Conservation (phyloP, 2,888 invertebrate genomes). For the Xestia xanthographa region DNA sequence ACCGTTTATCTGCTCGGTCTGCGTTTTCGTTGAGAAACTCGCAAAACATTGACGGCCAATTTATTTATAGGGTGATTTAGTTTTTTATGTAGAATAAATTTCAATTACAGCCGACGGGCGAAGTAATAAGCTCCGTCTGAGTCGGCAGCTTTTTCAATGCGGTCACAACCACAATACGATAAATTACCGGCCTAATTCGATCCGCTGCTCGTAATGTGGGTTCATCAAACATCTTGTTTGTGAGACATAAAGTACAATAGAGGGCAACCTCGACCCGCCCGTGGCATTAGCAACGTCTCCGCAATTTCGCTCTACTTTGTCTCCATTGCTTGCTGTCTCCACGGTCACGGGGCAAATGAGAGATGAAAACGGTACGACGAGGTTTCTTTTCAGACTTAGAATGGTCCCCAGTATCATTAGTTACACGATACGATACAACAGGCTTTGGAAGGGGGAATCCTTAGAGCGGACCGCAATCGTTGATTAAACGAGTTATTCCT, state of each 20-base stretch:
- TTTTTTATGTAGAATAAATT: constrained; percentile 59
- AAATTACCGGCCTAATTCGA: constrained; percentile 84
- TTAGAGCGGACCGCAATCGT: constrained; percentile 40
- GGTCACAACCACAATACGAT: constrained; percentile 74
- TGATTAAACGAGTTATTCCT: constrained; percentile 54
- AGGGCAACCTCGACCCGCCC: constrained; percentile 73
- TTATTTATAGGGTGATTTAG: constrained; percentile 52
- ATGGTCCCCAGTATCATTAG: constrained; percentile 73
- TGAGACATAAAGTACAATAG: constrained; percentile 83
- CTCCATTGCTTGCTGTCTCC: constrained; percentile 81
- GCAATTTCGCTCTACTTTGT: constrained; percentile 85
- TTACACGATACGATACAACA: constrained; percentile 72
- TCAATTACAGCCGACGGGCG: constrained; percentile 53
- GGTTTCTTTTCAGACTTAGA: constrained; percentile 75
- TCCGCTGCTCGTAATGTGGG: constrained; percentile 84
- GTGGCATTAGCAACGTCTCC: constrained; percentile 78
- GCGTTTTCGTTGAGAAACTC: constrained; percentile 51
- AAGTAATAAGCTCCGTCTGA: constrained; percentile 58
- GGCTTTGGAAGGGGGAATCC: constrained; percentile 44
- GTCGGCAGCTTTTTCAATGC: constrained; percentile 69
- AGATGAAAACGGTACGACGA: constrained; percentile 77
- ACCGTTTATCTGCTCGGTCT: constrained; percentile 64
- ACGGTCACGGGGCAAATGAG: constrained; percentile 80
- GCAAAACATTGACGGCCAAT: constrained; percentile 46
- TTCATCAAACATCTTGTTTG: constrained; percentile 88